phyloP scores from a whole-genome alignment of 64 coral and sea anemone genomes.

The Orbicella faveolata region DNA sequence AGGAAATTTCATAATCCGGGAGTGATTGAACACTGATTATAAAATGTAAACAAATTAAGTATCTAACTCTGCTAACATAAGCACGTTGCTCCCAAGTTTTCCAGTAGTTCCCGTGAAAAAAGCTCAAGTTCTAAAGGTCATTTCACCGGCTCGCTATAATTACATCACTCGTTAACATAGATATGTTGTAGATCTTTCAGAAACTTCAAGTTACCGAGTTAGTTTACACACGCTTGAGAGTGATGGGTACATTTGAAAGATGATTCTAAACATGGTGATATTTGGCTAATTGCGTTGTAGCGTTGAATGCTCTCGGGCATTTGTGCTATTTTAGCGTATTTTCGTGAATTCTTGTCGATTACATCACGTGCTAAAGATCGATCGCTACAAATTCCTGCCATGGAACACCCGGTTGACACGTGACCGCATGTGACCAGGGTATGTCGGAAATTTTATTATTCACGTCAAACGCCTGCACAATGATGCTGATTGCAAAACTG shows the following conservation, averaged over 20 bases:
- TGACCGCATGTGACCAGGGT: neutral
- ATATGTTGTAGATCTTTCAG: neutral
- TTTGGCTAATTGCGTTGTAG: neutral
- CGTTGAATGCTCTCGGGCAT: neutral
- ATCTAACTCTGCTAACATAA: neutral
- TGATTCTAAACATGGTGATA: neutral
- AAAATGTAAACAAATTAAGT: neutral
- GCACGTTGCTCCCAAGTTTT: neutral
- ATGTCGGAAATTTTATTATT: neutral
- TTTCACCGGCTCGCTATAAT: neutral
- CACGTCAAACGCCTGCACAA: neutral
- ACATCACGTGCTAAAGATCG: slow-evolving; percentile 31
- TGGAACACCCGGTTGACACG: neutral
- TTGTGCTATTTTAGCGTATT: neutral
- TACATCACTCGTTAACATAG: neutral
- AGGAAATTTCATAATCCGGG: too few species aligned
- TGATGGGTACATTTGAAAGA: neutral
- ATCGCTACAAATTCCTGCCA: neutral
- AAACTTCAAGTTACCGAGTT: neutral
- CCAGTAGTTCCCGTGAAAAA: neutral
- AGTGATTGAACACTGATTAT: too few species aligned
- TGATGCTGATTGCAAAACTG: neutral
- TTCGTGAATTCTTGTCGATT: neutral
- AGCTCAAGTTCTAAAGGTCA: slow-evolving; percentile 28
- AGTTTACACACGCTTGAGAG: neutral